Percentiles rank a stretch among this genome's conserved stretches.
These are phyloP conservation scores for Dryobates pubescens DNA, from an alignment of 2,797 vertebrate genomes.

Conservation along the genomic window DNA sequence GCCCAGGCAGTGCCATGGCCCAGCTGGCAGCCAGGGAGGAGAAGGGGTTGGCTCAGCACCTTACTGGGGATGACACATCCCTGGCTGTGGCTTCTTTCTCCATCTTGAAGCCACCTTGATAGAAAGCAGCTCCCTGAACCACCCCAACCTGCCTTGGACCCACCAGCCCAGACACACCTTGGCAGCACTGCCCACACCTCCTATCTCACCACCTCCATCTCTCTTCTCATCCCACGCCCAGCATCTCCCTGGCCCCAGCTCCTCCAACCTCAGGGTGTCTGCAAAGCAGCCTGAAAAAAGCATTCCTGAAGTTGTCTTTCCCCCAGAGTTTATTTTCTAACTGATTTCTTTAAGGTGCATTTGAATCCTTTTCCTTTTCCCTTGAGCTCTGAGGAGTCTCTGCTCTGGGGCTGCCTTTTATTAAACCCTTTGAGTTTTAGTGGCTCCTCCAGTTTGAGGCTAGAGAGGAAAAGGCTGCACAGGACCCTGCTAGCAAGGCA, in stretches of 20 bases:
- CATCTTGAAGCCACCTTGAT: neutral
- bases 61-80: neutral
- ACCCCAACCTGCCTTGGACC: neutral
- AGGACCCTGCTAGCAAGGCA: neutral
- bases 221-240: conserved; percentile 26
- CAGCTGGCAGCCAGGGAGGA: neutral
- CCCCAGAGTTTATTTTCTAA: too few species aligned
- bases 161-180: conserved; percentile 19
- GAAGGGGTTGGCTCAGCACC: neutral
- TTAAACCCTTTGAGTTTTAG: neutral
- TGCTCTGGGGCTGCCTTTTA: rapidly evolving
- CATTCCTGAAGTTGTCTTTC: neutral
- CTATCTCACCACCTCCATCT: neutral
- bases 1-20: neutral
- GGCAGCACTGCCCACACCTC: conserved; percentile 25
- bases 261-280: neutral
- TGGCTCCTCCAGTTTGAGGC: neutral
- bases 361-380: neutral
- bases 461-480: neutral
- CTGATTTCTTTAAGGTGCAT: neutral
- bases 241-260: neutral
- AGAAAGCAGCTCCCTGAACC: neutral
- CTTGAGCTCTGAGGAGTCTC: neutral
- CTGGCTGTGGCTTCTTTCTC: neutral
- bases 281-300: neutral